These are phyloP conservation scores for Onychomys leucogaster DNA, from an alignment of 2,797 vertebrate genomes.

Conservation along the genomic window DNA sequence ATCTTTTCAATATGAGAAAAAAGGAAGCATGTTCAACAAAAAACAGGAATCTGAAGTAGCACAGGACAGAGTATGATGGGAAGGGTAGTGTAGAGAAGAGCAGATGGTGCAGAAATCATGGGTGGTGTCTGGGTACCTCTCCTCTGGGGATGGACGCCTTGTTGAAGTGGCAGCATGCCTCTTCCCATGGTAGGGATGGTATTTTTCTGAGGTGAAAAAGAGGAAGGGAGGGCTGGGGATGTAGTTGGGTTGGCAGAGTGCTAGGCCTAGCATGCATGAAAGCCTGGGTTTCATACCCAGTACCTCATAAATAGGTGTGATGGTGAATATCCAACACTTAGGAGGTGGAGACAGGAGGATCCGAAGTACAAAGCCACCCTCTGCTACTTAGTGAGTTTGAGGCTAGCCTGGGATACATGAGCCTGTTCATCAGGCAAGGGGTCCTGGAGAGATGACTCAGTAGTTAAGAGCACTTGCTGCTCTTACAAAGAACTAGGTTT, in stretches of 20 bases:
- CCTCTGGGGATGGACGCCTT: neutral
- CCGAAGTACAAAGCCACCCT: neutral
- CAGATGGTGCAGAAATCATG: neutral
- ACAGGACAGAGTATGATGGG: too few species aligned
- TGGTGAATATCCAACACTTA: neutral
- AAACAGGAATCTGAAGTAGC: neutral
- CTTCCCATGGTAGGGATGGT: neutral
- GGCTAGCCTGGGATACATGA: neutral
- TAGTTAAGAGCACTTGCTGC: neutral
- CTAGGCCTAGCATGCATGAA: neutral
- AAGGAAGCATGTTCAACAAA: neutral
- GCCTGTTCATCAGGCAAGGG: too few species aligned
- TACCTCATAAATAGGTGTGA: too few species aligned
- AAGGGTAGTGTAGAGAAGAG: neutral
- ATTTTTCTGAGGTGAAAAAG: neutral
- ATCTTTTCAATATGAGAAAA: neutral
- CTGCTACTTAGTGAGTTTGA: neutral
- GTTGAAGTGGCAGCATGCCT: neutral
- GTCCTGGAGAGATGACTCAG: too few species aligned
- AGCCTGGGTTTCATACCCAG: neutral
- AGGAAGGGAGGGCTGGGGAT: too few species aligned
- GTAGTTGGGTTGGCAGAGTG: neutral
- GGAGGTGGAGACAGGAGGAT: neutral
- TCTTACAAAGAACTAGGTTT: neutral
- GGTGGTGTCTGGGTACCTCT: neutral